Percentiles rank a stretch among this genome's conserved stretches.
phyloP scores from a whole-genome alignment of 2,113 vertebrate genomes.

The Gnathonemus longibarbis region DNA sequence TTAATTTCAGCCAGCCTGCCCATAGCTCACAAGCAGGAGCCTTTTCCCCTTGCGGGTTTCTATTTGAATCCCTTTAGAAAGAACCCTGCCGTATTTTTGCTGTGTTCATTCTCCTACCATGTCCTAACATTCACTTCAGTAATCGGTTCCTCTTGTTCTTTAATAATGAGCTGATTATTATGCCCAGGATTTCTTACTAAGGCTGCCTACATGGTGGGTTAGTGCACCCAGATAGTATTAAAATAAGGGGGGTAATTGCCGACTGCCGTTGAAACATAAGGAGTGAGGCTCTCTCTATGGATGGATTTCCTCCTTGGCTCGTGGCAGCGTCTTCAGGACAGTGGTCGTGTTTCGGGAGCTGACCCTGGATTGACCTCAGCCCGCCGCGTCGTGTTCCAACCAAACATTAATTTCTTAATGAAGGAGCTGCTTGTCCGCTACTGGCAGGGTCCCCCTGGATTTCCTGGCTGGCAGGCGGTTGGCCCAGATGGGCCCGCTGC shows the following conservation, averaged over 20 bases:
- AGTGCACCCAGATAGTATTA: neutral
- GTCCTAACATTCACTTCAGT: neutral
- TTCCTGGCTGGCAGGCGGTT: neutral
- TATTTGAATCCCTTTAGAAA: neutral
- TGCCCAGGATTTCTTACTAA: neutral
- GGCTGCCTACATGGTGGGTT: neutral
- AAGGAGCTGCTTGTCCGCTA: neutral
- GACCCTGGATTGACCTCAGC: conserved; percentile 35
- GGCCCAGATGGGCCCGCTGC: neutral
- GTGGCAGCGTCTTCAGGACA: neutral
- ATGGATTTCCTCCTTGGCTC: neutral
- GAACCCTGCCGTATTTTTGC: neutral
- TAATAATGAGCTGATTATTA: neutral
- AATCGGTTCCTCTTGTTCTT: neutral
- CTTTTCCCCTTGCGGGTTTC: neutral
- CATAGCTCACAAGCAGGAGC: neutral
- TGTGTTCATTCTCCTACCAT: neutral
- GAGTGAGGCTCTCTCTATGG: neutral
- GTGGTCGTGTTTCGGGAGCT: neutral
- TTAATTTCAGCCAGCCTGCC: neutral
- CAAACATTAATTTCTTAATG: conserved; percentile 1
- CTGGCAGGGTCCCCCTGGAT: neutral
- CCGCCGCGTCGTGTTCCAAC: conserved; percentile 48
- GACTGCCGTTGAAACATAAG: neutral
- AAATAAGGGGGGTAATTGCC: neutral